A percentile compares a stretch with the other conserved stretches of the same genome.
Conservation (phyloP, 2,888 invertebrate species). For the Agelastica alni region DNA sequence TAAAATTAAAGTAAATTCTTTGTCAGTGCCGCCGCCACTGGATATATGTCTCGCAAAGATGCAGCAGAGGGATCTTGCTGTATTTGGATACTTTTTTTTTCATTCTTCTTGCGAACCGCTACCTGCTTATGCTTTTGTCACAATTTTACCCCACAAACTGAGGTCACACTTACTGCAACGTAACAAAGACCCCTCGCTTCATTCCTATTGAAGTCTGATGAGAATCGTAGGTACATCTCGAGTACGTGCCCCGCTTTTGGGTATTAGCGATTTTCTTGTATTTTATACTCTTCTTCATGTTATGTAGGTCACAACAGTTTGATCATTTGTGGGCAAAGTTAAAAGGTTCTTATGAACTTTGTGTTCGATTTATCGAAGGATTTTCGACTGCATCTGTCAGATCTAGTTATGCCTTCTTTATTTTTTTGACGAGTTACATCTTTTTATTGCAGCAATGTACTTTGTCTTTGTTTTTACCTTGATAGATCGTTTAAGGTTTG, state of each 20-base stretch:
- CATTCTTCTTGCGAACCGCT: slow-evolving; percentile 11
- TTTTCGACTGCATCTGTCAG: not conserved
- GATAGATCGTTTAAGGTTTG: too few relatives aligned
- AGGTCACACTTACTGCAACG: slow-evolving; percentile 23
- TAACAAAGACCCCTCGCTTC: slow-evolving; percentile 17
- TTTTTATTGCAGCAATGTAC: too few relatives aligned
- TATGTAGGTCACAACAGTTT: slow-evolving; percentile 23
- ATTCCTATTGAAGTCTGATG: slow-evolving; percentile 22
- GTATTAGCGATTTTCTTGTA: slow-evolving; percentile 21
- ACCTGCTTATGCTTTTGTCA: slow-evolving; percentile 22
- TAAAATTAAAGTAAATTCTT: too few relatives aligned
- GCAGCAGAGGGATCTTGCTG: slow-evolving; percentile 4
- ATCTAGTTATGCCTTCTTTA: too few relatives aligned
- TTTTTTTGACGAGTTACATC: too few relatives aligned
- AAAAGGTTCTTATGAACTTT: slow-evolving; percentile 22
- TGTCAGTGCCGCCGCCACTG: too few relatives aligned
- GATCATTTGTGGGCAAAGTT: slow-evolving; percentile 24
- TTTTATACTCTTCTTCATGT: slow-evolving; percentile 11
- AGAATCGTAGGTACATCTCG: slow-evolving; percentile 21
- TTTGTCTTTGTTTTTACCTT: too few relatives aligned
- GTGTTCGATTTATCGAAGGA: slow-evolving; percentile 4
- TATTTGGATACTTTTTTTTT: slow-evolving; percentile 23
- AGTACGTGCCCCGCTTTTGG: slow-evolving; percentile 23
- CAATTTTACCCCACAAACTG: slow-evolving; percentile 23
- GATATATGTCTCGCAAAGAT: not conserved